Evolutionary conservation across 1,140 invertebrate species (phyloP), one percentile per base, ranked within the genome.

Genomic region (Chionoecetes opilio): DNA sequence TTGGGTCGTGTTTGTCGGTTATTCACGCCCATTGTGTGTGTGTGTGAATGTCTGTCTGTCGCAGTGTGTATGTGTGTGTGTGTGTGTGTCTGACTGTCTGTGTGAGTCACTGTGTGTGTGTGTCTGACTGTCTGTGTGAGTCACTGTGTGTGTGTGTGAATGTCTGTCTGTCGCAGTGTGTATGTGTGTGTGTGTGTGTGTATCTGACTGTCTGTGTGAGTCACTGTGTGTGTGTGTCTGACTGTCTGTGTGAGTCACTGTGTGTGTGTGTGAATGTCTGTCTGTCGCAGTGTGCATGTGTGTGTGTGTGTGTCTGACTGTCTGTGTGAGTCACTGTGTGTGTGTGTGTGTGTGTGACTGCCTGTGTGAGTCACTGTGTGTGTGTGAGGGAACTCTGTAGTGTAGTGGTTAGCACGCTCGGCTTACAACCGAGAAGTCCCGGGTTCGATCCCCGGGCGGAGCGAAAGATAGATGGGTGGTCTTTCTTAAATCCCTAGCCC

Each of bases 1-100:
- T 75, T 75, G 63, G 63, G 63, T n/a, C n/a, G 63, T 75, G 21
- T 75, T 5, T 21, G 63, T 75, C 21, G 63, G 63, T 75, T n/a
- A 75, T 75, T 75, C 63, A 75, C 63, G 21, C n/a, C 63, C 63
- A 75, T 75, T 75, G 63, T 75, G 63, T 75, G 21, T 75, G 63
- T 75, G 21, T 75, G 63, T 75, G 21, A n/a, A 26, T 75, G 6
- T 75, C 21, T 75, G 1, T 75, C 21, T 75, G 0, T 75, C 21
- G 1, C 8, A 2, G 1, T n/a, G 63, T n/a, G 63, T 75, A 5
- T 75, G 63, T 75, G n/a, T 75, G 63, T 75, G n/a, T 75, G 63
- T 75, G n/a, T 75, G 63, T 75, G n/a, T 75, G 63, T 75, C 21
- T n/a, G 63, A n/a, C 21, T 75, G 63, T 75, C 11, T 75, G 53